Evolutionary conservation across 1,140 invertebrate genomes (phyloP), one percentile per base, ranked within the genome.

Genomic region (Drosophila guanche): DNA sequence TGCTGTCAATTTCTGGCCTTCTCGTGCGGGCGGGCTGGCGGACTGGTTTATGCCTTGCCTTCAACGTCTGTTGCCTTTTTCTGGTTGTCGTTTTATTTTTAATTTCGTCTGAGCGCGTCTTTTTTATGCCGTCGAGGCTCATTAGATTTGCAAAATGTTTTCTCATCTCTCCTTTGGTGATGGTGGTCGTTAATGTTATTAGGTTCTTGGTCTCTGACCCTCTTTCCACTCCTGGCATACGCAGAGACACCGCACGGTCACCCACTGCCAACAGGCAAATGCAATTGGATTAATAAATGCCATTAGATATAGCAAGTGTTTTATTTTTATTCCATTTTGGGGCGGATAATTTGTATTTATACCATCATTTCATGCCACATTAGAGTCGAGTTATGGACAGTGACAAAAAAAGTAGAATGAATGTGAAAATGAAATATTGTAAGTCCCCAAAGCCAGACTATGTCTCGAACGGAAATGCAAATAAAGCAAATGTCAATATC

Each of bases 121-220:
- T 74, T 88, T 88, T 88, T 89, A 89, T 89, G 88, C 88, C 88
- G 88, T 85, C 73, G 72, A 85, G 88, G 88, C 88, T 90, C 88
- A 90, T 90, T 90, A 90, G 83, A 90, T 88, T 84, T 88, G 88
- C 88, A 80, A 81, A 90, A 88, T 90, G 83, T 85, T 90, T 75
- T 69, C 61, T 56, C 67, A 56, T 72, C 53, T 61, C 43, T 55
- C 40, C 46, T 57, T 46, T 8, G 69, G 51, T 53, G 61, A 66
- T 61, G 59, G 72, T 48, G 78, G 83, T 86, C 81, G 76, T 89
- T 89, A 89, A 81, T 89, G 79, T 90, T 89, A 89, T 89, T 89
- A 89, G 72, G 75, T 74, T 66, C 48, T 62, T 68, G 80, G 66
- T 48, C 53, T 22, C 55, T 61, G 66, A 29, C 25, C 25, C 16